Base-by-base conservation (phyloP, 2,113 vertebrate genomes). In the Zeus faber region DNA sequence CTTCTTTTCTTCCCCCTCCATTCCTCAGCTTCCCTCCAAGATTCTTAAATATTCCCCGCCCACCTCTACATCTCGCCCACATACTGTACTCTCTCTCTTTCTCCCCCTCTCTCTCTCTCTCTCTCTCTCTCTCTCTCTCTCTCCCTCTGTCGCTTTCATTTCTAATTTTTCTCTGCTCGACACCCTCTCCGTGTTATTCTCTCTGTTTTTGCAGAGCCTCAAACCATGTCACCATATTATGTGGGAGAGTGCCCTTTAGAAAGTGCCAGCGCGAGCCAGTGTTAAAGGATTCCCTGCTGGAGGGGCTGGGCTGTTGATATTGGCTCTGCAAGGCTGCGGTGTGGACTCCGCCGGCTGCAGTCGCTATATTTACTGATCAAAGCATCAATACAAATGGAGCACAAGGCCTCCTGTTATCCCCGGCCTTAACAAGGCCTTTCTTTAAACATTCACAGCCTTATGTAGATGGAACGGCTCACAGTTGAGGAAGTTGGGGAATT, bases 401-500 rank as follows among this genome's bases (percentile, higher is more conserved):
- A 1, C 2, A 14, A 14, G 37, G 37, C 45, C 5, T 5, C 51
- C 44, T 33, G 16, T 65, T 66, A 64, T 48, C 48, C 13, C 3
- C 41, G 26, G 21, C 66, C 67, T 53, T 55, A 70, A 72, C 49
- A 62, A 52, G 49, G 54, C 41, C 66, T 52, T 68, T 33, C 62
- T 76, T 51, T 33, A 40, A 72, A 52, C 54, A 20, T 60, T 21
- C 50, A 17, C 57, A 49, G 49, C 10, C 18, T 47, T 29, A 50
- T 59, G 60, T 14, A 47, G 58, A 54, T 70, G 63, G 48, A 76
- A 51, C 63, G 27, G 21, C 22, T 71, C 62, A 70, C 60, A 52
- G 43, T 44, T 53, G 65, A n/a, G 50, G 62, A 77, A 76, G 62
- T 78, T 60, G 62, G 58, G 72, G 73, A 45, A 82, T 81, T 72